phyloP scores from a whole-genome alignment of 2,888 invertebrate species.

The Amblyteles armatorius region DNA sequence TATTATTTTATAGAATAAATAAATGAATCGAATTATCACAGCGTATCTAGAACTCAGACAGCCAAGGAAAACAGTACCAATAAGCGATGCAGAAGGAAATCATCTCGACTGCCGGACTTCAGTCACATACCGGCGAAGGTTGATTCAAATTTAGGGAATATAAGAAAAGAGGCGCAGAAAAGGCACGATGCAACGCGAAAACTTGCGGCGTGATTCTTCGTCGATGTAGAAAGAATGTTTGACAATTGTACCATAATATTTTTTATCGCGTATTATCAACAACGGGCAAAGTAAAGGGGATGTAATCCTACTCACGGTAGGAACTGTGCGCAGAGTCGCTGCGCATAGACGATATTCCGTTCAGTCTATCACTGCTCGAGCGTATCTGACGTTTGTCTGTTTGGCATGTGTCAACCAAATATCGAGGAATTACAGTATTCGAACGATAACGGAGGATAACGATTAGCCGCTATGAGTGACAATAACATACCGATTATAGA shows the following conservation, averaged over 20 bases:
- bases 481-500: conserved; percentile 83
- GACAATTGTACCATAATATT: neutral
- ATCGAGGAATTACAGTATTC: neutral
- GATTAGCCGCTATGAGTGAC: conserved; percentile 77
- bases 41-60: conserved; percentile 30
- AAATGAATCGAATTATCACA: conserved; percentile 1
- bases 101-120: conserved; percentile 67
- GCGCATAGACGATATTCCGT: conserved; percentile 13
- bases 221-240: neutral
- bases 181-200: conserved; percentile 50
- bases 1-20: too few relatives aligned
- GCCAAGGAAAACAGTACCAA: conserved; percentile 24
- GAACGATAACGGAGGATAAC: neutral
- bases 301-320: neutral
- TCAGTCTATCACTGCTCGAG: neutral
- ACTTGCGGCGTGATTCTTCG: neutral
- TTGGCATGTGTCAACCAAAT: conserved; percentile 37
- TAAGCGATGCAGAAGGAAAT: conserved; percentile 46
- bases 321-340: conserved; percentile 13
- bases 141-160: conserved; percentile 66
- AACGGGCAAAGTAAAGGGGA: conserved; percentile 9
- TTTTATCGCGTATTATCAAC: conserved; percentile 31
- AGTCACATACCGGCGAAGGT: conserved; percentile 70
- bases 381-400: conserved; percentile 44
- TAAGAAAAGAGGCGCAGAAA: conserved; percentile 58